These are phyloP conservation scores for Silurus lanzhouensis DNA, from an alignment of 2,797 vertebrate genomes.

Conservation along the genomic window DNA sequence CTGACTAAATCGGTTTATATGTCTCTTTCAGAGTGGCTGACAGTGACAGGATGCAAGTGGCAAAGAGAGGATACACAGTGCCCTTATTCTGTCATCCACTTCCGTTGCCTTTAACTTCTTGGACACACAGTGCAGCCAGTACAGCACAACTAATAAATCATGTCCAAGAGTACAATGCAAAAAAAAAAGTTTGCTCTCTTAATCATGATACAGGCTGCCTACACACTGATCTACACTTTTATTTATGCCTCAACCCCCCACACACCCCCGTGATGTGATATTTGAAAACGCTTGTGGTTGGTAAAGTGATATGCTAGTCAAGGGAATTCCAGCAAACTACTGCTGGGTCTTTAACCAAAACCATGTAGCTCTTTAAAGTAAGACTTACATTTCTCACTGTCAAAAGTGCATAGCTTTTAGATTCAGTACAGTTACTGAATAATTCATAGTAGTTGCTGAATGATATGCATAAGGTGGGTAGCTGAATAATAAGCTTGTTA, in stretches of 20 bases:
- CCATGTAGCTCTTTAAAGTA: neutral
- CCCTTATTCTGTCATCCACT: constrained; percentile 78
- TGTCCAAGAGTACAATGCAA: constrained; percentile 67
- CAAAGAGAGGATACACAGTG: constrained; percentile 68
- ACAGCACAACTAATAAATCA: constrained; percentile 77
- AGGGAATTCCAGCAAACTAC: neutral
- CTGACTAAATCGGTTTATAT: constrained; percentile 42
- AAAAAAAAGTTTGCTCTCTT: constrained; percentile 64
- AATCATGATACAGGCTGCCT: constrained; percentile 60
- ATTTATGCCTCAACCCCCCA: too few relatives aligned
- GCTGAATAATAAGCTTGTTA: constrained; percentile 11
- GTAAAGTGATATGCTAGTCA: neutral
- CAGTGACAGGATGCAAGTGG: constrained; percentile 66
- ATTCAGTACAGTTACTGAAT: constrained; percentile 20
- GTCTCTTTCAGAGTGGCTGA: constrained; percentile 54
- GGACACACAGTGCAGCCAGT: constrained; percentile 67
- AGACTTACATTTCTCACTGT: constrained; percentile 8
- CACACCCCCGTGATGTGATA: neutral
- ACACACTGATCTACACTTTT: constrained; percentile 31
- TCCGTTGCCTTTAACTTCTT: constrained; percentile 69
- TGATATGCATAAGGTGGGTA: neutral
- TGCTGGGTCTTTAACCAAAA: constrained; percentile 10
- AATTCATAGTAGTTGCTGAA: constrained; percentile 15
- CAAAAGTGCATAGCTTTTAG: neutral
- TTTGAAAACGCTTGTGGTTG: neutral